These are phyloP conservation scores for Venturia canescens DNA, from an alignment of 1,140 invertebrate genomes.

Conservation along the genomic window DNA sequence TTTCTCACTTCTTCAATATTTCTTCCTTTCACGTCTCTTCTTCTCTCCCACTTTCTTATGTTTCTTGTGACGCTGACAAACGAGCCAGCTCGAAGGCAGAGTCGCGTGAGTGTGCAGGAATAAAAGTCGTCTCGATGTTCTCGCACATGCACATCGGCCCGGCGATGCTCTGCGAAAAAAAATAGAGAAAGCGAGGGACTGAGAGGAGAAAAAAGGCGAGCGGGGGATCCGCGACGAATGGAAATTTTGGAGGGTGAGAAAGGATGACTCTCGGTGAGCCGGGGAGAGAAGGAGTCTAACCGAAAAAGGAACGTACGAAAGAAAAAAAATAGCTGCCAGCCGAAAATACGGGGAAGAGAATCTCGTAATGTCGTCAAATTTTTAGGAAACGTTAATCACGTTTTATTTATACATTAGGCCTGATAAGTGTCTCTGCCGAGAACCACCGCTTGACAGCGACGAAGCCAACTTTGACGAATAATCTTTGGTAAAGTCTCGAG, in stretches of 20 bases:
- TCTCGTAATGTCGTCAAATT: background rate
- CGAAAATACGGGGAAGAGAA: background rate
- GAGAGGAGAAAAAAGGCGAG: background rate
- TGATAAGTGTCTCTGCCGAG: background rate
- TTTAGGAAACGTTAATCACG: background rate
- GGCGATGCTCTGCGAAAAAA: conserved; percentile 4
- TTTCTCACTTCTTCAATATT: background rate
- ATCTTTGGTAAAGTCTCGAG: no score
- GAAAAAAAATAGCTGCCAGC: background rate
- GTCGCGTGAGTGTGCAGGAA: conserved; percentile 16
- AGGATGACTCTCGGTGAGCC: conserved; percentile 17
- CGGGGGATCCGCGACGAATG: conserved; percentile 8
- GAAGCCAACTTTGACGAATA: no score
- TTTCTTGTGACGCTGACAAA: conserved; percentile 17
- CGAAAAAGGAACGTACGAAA: background rate
- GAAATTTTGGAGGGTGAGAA: conserved; percentile 20
- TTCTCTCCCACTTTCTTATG: conserved; percentile 5
- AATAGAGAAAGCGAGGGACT: background rate
- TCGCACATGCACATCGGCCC: background rate
- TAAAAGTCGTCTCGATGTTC: conserved; percentile 6
- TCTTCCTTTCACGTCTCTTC: background rate
- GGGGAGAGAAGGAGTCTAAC: background rate
- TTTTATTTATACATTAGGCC: background rate
- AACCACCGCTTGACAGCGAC: background rate
- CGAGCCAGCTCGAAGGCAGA: conserved; percentile 25